These are phyloP conservation scores for Orchesella flavescens DNA, from an alignment of 2,888 invertebrate species.

Conservation along the genomic window DNA sequence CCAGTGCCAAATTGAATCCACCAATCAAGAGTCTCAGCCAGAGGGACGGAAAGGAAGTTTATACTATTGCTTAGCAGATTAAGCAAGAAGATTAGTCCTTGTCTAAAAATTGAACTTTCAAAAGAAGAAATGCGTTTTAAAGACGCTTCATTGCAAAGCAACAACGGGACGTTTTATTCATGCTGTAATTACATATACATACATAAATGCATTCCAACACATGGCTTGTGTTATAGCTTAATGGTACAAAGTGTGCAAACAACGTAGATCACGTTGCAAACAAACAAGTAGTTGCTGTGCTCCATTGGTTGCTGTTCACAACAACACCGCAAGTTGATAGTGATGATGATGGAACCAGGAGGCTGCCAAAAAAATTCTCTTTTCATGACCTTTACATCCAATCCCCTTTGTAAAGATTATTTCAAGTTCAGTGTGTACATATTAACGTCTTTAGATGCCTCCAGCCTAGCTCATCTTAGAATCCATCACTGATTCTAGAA, in stretches of 20 bases:
- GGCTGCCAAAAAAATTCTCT: slow-evolving; percentile 16
- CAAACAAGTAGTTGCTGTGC: slow-evolving; percentile 5
- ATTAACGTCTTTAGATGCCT: background rate
- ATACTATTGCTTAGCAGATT: too few species aligned
- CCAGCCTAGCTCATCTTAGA: too few species aligned
- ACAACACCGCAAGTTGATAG: too few species aligned
- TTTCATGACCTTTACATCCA: slow-evolving; percentile 14
- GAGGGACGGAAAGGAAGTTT: slow-evolving; percentile 12
- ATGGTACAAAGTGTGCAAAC: background rate
- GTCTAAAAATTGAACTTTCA: too few species aligned
- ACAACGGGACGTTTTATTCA: too few species aligned
- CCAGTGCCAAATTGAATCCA: slow-evolving; percentile 21
- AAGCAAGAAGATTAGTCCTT: too few species aligned
- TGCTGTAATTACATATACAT: too few species aligned
- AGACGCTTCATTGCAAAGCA: background rate
- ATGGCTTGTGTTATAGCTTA: background rate
- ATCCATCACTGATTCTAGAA: background rate
- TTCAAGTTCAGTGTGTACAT: slow-evolving; percentile 14
- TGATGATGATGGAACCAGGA: too few species aligned
- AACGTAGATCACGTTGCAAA: background rate
- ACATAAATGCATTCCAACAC: background rate
- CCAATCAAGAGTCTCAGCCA: slow-evolving; percentile 11
- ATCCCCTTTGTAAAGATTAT: background rate
- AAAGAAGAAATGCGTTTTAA: background rate
- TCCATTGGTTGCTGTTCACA: too few species aligned